Conservation (phyloP, 2,113 vertebrate species). For the Lampris megalopsis region DNA sequence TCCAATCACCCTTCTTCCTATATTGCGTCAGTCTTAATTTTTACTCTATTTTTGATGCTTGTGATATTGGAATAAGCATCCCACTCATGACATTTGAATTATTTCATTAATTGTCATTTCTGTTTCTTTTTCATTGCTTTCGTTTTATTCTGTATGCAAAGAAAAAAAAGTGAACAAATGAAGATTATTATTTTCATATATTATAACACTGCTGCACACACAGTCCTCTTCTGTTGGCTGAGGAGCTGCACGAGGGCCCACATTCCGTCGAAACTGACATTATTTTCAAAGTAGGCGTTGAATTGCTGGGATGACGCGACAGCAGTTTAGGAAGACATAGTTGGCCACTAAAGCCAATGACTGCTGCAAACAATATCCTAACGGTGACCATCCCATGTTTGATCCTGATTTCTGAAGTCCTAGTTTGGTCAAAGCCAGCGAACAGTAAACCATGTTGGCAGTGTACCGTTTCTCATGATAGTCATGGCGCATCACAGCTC, state of each 20-base stretch:
- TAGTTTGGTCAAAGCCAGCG: too few relatives aligned
- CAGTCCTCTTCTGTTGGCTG: slow-evolving; percentile 22
- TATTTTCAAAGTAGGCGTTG: slow-evolving; percentile 28
- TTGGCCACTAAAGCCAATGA: not conserved
- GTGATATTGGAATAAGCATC: too few relatives aligned
- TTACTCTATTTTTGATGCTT: too few relatives aligned
- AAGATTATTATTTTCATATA: slow-evolving; percentile 37
- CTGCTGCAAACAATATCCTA: not conserved
- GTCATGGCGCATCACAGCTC: too few relatives aligned
- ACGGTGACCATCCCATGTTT: not conserved
- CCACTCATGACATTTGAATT: too few relatives aligned
- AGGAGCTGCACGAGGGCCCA: slow-evolving; percentile 40
- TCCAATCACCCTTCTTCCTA: too few relatives aligned
- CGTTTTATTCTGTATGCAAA: too few relatives aligned
- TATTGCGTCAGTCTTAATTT: too few relatives aligned
- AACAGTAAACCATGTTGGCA: not conserved
- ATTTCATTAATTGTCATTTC: too few relatives aligned
- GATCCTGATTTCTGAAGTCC: not conserved
- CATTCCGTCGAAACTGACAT: slow-evolving; percentile 30
- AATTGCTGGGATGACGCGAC: slow-evolving; percentile 31
- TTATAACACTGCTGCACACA: slow-evolving; percentile 47
- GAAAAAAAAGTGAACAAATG: too few relatives aligned
- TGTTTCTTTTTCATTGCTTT: too few relatives aligned
- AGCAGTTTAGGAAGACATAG: slow-evolving; percentile 26
- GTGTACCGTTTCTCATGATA: too few relatives aligned